Conservation (phyloP, 2,113 vertebrate genomes). For the Python bivittatus region DNA sequence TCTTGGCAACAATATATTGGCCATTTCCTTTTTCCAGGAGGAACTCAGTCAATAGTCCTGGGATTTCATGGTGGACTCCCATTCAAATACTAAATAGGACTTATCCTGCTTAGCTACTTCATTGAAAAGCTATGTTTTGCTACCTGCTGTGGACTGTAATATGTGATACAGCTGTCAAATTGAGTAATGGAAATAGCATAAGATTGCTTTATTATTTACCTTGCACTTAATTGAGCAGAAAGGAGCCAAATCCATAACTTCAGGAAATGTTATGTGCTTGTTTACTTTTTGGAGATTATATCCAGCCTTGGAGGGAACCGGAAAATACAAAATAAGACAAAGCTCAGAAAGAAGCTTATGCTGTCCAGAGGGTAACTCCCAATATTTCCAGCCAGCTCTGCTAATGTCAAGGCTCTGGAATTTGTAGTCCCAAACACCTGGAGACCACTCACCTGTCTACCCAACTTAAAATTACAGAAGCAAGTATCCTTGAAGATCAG, state of each 20-base stretch:
- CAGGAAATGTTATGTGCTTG: slow-evolving; percentile 88
- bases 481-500: slow-evolving; percentile 21
- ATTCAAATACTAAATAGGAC: background rate
- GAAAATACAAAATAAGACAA: slow-evolving; percentile 19
- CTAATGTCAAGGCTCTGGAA: background rate
- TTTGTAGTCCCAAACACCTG: background rate
- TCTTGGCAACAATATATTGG: too few relatives aligned
- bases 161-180: background rate
- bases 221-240: slow-evolving; percentile 92
- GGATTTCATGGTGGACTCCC: background rate
- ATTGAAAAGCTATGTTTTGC: background rate
- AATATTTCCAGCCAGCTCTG: background rate
- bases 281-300: slow-evolving; percentile 93
- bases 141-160: background rate
- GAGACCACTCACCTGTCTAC: background rate
- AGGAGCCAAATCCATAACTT: slow-evolving; percentile 90
- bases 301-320: slow-evolving; percentile 74
- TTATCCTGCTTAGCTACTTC: background rate
- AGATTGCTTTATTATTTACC: slow-evolving; percentile 72
- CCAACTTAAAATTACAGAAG: background rate
- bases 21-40: too few relatives aligned
- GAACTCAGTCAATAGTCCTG: too few relatives aligned
- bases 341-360: background rate
- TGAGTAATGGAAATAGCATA: background rate
- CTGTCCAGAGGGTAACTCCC: background rate